Percentiles rank a stretch among this genome's conserved stretches.
Evolutionary conservation across 2,888 invertebrate genomes (phyloP).

Genomic region (Drosophila kambysellisi): DNA sequence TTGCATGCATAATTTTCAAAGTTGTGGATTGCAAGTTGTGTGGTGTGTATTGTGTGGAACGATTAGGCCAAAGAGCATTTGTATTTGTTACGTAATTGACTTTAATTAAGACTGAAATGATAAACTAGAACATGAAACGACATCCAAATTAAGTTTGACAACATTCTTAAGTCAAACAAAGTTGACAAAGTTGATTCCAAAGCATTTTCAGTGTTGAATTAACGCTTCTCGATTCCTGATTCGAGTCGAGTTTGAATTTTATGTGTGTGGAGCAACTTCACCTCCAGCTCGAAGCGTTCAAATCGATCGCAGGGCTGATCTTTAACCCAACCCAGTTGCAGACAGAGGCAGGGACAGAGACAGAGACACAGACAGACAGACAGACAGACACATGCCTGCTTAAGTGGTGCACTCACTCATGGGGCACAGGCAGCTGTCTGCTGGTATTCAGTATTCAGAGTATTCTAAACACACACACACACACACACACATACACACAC

Average conservation of each 20-base stretch:
- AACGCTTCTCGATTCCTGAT: no score
- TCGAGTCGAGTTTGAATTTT: not conserved
- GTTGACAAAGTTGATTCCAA: not conserved
- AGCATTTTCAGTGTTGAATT: not conserved
- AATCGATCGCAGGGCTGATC: constrained; percentile 36
- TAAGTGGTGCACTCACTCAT: constrained; percentile 41
- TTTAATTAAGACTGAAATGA: constrained; percentile 15
- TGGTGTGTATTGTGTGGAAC: not conserved
- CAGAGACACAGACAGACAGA: not conserved
- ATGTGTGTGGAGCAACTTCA: not conserved
- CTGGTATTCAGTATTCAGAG: not conserved
- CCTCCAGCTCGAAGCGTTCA: not conserved
- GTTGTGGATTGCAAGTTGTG: not conserved
- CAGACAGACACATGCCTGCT: not conserved
- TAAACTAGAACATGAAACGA: not conserved
- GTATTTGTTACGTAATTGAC: constrained; percentile 15
- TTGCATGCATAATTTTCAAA: not conserved
- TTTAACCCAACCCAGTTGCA: constrained; percentile 57
- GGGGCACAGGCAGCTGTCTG: constrained; percentile 3
- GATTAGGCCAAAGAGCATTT: not conserved
- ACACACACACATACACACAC: not conserved
- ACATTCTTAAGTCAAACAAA: constrained; percentile 10
- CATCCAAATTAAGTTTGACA: constrained; percentile 9
- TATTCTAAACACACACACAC: not conserved
- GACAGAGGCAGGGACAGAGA: not conserved